A percentile compares a stretch with the other conserved stretches of the same genome.
Evolutionary conservation across 2,888 invertebrate genomes (phyloP).

Genomic region (Microctonus brassicae): DNA sequence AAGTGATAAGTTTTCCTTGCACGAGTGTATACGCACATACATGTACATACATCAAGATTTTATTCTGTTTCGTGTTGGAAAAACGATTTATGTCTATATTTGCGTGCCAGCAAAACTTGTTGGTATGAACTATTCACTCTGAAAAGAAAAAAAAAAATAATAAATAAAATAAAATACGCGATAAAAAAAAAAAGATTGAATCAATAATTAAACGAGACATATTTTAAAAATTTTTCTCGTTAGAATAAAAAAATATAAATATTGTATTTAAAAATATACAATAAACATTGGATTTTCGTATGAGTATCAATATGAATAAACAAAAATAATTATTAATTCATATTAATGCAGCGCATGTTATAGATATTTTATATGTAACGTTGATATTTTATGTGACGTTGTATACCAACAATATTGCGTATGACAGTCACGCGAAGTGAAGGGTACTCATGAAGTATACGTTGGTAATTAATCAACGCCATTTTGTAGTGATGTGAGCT

Average conservation of each 20-base stretch:
- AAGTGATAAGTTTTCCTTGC: constrained; percentile 22
- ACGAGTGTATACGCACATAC: background rate
- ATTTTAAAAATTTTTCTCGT: too few relatives aligned
- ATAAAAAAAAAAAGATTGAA: background rate
- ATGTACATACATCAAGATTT: constrained; percentile 12
- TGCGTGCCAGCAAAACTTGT: background rate
- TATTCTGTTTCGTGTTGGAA: background rate
- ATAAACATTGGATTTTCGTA: too few relatives aligned
- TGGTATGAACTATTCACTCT: background rate
- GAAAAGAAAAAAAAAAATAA: background rate
- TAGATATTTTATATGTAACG: background rate
- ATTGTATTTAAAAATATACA: too few relatives aligned
- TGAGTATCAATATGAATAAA: background rate
- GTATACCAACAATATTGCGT: constrained; percentile 3
- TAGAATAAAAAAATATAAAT: too few relatives aligned
- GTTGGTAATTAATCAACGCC: constrained; percentile 25
- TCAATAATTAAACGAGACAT: background rate
- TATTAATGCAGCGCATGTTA: background rate
- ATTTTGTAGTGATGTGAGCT: constrained; percentile 30
- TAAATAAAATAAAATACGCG: background rate
- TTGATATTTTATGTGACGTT: background rate
- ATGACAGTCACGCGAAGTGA: constrained; percentile 20
- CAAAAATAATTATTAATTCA: background rate
- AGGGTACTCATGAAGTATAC: constrained; percentile 4
- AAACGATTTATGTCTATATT: constrained; percentile 5